Conservation (phyloP, 1,140 invertebrate species). For the Papilio dardanus region DNA sequence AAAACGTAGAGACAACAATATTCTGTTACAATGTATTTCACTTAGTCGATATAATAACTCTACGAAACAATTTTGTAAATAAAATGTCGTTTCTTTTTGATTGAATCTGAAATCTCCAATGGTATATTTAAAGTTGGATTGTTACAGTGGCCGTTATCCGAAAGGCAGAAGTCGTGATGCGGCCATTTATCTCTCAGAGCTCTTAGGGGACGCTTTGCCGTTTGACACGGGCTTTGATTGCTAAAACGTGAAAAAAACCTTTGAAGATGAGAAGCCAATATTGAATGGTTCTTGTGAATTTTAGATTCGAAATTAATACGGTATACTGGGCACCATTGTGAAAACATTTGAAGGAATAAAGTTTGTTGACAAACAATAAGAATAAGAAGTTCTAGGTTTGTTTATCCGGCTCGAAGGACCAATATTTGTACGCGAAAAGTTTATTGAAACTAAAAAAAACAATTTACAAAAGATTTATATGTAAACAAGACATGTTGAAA, state of each 20-base stretch:
- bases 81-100: neutral
- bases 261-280: conserved; percentile 33
- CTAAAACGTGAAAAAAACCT: conserved; percentile 41
- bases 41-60: neutral
- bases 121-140: conserved; percentile 26
- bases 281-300: conserved; percentile 41
- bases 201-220: conserved; percentile 39
- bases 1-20: neutral
- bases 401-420: too few species aligned
- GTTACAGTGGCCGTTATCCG: conserved; percentile 29
- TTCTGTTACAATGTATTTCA: neutral
- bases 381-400: neutral
- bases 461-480: too few species aligned
- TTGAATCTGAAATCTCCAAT: conserved; percentile 25
- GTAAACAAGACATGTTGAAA: too few species aligned
- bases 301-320: neutral
- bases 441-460: too few species aligned
- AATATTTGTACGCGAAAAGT: too few species aligned
- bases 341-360: neutral
- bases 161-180: conserved; percentile 31
- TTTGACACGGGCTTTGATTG: conserved; percentile 43
- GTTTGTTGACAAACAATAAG: neutral
- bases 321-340: neutral
- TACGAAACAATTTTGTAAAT: neutral
- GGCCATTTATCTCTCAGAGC: conserved; percentile 41